Percentiles rank a stretch among this genome's conserved stretches.
These are phyloP conservation scores for Papilio demoleus DNA, from an alignment of 2,888 invertebrate genomes.

Conservation along the genomic window DNA sequence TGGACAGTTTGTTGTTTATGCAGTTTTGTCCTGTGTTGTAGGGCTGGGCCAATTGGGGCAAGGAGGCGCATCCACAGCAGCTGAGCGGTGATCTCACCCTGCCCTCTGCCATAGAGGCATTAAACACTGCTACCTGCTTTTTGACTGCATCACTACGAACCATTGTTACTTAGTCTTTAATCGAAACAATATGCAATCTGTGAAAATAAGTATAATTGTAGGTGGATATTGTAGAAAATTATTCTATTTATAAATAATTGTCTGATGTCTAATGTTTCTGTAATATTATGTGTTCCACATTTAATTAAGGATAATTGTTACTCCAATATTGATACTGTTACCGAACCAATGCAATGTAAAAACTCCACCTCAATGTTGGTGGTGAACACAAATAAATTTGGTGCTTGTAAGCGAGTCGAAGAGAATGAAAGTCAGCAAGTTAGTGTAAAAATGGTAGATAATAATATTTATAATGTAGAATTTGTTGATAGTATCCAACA, in stretches of 20 bases:
- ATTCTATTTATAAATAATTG: slow-evolving; percentile 84
- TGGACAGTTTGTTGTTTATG: slow-evolving; percentile 12
- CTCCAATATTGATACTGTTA: slow-evolving; percentile 84
- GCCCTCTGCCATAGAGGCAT: slow-evolving; percentile 80
- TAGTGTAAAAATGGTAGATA: slow-evolving; percentile 83
- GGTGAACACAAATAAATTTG: slow-evolving; percentile 84
- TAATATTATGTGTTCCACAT: slow-evolving; percentile 86
- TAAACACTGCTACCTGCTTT: slow-evolving; percentile 85
- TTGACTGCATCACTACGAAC: slow-evolving; percentile 84
- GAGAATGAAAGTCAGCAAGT: slow-evolving; percentile 82
- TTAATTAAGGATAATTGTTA: slow-evolving; percentile 84
- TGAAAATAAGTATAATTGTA: slow-evolving; percentile 85
- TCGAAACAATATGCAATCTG: slow-evolving; percentile 88
- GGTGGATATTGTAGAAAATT: slow-evolving; percentile 84
- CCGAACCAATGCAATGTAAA: slow-evolving; percentile 84
- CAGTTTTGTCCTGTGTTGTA: slow-evolving; percentile 55
- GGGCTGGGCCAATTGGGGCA: slow-evolving; percentile 88
- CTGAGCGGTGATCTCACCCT: slow-evolving; percentile 82
- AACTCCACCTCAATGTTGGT: slow-evolving; percentile 85
- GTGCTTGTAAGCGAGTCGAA: slow-evolving; percentile 83
- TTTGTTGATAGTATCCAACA: slow-evolving; percentile 84
- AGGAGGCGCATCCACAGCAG: slow-evolving; percentile 83
- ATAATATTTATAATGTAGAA: slow-evolving; percentile 84
- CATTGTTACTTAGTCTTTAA: slow-evolving; percentile 85
- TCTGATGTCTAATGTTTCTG: slow-evolving; percentile 84